Evolutionary conservation across 2,888 invertebrate species (phyloP), one percentile per base, ranked within the genome.

Genomic region (Agonopterix alstromeriana): DNA sequence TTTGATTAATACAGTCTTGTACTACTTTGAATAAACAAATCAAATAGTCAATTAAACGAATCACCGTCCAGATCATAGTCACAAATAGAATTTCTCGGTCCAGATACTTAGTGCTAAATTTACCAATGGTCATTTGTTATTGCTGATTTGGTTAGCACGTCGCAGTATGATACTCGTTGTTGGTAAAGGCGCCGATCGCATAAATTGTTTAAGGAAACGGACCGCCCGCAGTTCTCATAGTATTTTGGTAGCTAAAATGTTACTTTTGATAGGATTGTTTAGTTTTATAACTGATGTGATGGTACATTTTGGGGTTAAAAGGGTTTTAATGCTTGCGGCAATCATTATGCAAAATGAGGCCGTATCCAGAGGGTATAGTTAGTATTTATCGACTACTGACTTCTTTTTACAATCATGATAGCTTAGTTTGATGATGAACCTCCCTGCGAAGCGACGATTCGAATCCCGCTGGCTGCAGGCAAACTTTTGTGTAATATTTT

Each of bases 191-290:
- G 75, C 82, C 80, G 79, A 65, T 56, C 68, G 55, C 72, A 82
- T 85, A 84, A 84, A 86, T 83, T 82, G 77, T 64, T 78, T 78
- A 74, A 70, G 71, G 67, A 77, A 76, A 72, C 63, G 59, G 82
- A 81, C 82, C 84, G 78, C 84, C 77, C 80, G 72, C 76, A 52
- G 63, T 59, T 65, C 50, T 53, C 50, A 47, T 58, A 56, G 58
- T 61, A 54, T 59, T 58, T 58, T 50, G 52, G 61, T 46, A 46
- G 53, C 53, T 76, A 74, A 77, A 76, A 76, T 73, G 67, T 49
- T 56, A 66, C 70, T 61, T 53, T 48, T 49, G 50, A 42, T 50
- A 53, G 48, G 38, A 2, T 46, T 46, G 8, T 17, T 14, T 17
- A 46, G 17, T 44, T 36, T 36, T 3, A 27, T 7, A 27, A 27